Conservation (phyloP, 2,888 invertebrate species). For the Neria commutata region DNA sequence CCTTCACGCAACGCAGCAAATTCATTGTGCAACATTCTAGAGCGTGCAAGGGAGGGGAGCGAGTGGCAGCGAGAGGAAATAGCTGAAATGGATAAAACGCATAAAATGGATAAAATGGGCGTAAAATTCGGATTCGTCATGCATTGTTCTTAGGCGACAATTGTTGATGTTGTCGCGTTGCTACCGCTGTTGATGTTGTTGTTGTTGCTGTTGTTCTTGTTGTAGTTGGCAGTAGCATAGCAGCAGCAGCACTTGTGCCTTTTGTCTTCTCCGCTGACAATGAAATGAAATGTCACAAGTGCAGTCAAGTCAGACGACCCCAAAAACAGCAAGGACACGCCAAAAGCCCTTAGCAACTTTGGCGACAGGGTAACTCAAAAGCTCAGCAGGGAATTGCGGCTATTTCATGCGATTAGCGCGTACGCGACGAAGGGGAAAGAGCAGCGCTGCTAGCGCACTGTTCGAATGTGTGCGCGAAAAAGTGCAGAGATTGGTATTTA, state of each 20-base stretch:
- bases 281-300: constrained; percentile 36
- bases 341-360: constrained; percentile 9
- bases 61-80: constrained; percentile 3
- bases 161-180: constrained; percentile 32
- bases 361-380: background rate
- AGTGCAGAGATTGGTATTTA: too few species aligned
- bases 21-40: constrained; percentile 35
- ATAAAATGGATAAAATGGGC: constrained; percentile 45
- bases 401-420: constrained; percentile 27
- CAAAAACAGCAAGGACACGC: constrained; percentile 4
- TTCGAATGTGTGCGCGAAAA: background rate
- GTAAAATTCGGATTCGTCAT: constrained; percentile 60
- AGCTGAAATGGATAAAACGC: constrained; percentile 10
- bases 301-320: constrained; percentile 28
- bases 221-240: constrained; percentile 17
- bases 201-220: constrained; percentile 6
- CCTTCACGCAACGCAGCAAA: constrained; percentile 35
- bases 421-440: background rate
- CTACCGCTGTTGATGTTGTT: constrained; percentile 23
- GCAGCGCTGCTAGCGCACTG: too few species aligned
- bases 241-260: constrained; percentile 29
- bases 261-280: constrained; percentile 36
- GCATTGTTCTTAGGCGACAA: constrained; percentile 54
- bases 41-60: background rate
- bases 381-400: constrained; percentile 8